A percentile compares a stretch with the other conserved stretches of the same genome.
Conservation (phyloP, 2,113 vertebrate genomes). For the Onychostoma macrolepis region DNA sequence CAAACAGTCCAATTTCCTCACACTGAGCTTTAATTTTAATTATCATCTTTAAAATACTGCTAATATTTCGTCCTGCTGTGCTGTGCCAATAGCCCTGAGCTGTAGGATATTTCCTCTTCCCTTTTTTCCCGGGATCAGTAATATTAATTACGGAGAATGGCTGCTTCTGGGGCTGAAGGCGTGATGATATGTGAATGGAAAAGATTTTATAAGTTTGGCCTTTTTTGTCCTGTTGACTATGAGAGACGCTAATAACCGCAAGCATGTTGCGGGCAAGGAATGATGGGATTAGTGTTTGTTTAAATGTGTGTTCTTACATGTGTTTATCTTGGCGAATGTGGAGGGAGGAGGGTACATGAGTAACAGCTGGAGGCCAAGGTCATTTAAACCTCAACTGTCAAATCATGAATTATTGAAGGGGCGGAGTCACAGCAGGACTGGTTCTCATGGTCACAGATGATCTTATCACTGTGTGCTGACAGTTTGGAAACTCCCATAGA, state of each 20-base stretch:
- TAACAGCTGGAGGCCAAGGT: slow-evolving; percentile 19
- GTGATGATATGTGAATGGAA: neutral
- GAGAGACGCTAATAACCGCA: neutral
- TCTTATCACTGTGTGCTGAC: neutral
- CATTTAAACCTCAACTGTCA: slow-evolving; percentile 11
- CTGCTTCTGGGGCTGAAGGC: neutral
- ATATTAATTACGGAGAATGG: slow-evolving; percentile 14
- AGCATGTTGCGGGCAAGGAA: neutral
- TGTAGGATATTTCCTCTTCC: slow-evolving; percentile 34
- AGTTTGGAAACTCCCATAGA: slow-evolving; percentile 8
- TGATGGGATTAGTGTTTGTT: slow-evolving; percentile 17
- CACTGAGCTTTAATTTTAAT: slow-evolving; percentile 49
- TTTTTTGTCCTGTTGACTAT: neutral
- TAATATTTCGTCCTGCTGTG: slow-evolving; percentile 45
- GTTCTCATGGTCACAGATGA: slow-evolving; percentile 1
- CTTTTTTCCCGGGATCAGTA: neutral
- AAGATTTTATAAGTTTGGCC: neutral
- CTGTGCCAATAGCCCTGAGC: slow-evolving; percentile 21
- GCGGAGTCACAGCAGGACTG: neutral
- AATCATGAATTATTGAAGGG: neutral
- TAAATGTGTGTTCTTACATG: neutral
- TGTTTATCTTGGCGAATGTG: slow-evolving; percentile 11
- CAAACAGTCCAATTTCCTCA: slow-evolving; percentile 47
- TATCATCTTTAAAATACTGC: slow-evolving; percentile 49
- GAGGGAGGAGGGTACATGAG: neutral